Percentiles rank a stretch among this genome's conserved stretches.
Conservation (phyloP, 1,140 invertebrate species). For the Zophobas morio region DNA sequence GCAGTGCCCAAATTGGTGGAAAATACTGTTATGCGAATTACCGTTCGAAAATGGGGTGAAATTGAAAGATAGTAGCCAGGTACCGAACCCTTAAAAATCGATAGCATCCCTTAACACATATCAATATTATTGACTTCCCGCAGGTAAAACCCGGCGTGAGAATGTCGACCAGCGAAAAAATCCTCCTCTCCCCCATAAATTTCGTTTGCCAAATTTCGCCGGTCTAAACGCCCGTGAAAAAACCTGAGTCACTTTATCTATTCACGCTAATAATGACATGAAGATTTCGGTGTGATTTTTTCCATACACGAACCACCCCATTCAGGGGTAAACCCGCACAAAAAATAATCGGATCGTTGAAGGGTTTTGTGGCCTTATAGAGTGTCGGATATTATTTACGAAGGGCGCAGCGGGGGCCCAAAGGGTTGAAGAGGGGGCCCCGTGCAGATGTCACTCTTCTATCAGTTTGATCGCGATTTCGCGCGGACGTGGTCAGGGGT, state of each 20-base stretch:
- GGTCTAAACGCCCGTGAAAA: conserved; percentile 26
- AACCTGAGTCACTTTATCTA: conserved; percentile 40
- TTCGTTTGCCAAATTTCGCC: conserved; percentile 9
- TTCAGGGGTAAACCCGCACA: conserved; percentile 59
- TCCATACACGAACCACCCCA: conserved; percentile 63
- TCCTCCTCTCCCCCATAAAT: conserved; percentile 14
- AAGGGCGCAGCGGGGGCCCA: conserved; percentile 56
- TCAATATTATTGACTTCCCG: conserved; percentile 35
- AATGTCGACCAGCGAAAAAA: background rate
- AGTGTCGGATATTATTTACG: conserved; percentile 63
- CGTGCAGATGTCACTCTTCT: conserved; percentile 60
- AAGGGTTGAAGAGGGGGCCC: conserved; percentile 62
- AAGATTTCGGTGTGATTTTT: conserved; percentile 58
- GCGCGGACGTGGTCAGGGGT: conserved; percentile 48
- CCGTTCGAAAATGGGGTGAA: conserved; percentile 31
- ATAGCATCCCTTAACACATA: conserved; percentile 4
- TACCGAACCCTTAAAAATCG: conserved; percentile 23
- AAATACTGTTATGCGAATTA: conserved; percentile 50
- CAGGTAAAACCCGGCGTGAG: conserved; percentile 31
- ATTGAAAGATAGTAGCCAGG: conserved; percentile 36
- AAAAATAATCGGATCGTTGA: conserved; percentile 65
- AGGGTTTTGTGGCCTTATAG: conserved; percentile 64
- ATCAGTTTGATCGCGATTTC: conserved; percentile 18
- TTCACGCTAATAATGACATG: conserved; percentile 53
- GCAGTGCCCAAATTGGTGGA: conserved; percentile 46